These are phyloP conservation scores for Xiphias gladius DNA, from an alignment of 2,113 vertebrate genomes.

Conservation along the genomic window DNA sequence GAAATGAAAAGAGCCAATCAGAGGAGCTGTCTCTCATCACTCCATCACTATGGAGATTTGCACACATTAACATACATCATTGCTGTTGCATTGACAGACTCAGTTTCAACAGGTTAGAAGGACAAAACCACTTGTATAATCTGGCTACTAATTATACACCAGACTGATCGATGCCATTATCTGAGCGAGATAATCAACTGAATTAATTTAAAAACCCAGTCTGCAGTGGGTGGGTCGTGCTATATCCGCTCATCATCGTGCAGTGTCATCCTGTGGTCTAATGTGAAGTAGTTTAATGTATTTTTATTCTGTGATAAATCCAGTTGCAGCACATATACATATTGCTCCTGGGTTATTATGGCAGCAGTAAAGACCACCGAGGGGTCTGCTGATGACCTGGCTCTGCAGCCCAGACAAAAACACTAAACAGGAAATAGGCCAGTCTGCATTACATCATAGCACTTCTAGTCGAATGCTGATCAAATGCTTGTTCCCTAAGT, in stretches of 20 bases:
- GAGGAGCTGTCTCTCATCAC: slow-evolving; percentile 41
- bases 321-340: background rate
- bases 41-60: slow-evolving; percentile 75
- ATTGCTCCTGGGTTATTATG: slow-evolving; percentile 41
- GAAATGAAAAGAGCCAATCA: slow-evolving; percentile 56
- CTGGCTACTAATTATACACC: background rate
- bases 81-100: slow-evolving; percentile 18
- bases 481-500: slow-evolving; percentile 20
- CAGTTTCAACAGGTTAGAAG: background rate
- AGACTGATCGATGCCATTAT: background rate
- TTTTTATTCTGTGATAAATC: background rate
- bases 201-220: background rate
- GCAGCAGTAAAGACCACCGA: slow-evolving; percentile 30
- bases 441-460: slow-evolving; percentile 35
- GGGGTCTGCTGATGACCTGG: slow-evolving; percentile 36
- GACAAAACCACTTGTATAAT: background rate
- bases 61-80: slow-evolving; percentile 66
- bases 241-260: background rate
- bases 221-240: background rate
- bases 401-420: slow-evolving; percentile 44
- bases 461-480: background rate
- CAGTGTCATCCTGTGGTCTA: no score
- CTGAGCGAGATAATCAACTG: background rate
- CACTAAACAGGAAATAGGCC: slow-evolving; percentile 65
- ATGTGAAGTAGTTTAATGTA: background rate